A percentile compares a stretch with the other conserved stretches of the same genome.
These are phyloP conservation scores for Bombus polaris DNA, from an alignment of 1,140 invertebrate species.

Conservation along the genomic window DNA sequence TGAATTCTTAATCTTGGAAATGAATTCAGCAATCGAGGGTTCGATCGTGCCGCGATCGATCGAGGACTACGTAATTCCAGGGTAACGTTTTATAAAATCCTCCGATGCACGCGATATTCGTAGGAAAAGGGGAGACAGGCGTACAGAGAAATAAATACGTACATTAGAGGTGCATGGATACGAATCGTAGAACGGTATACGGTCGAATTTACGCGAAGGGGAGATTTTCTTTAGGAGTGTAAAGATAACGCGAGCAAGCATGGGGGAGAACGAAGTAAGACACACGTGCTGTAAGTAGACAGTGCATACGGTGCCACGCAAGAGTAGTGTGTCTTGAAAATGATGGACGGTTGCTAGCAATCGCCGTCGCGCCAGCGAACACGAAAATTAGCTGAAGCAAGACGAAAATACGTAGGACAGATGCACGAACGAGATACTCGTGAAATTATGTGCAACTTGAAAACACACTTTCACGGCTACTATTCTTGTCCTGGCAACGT, in stretches of 20 bases:
- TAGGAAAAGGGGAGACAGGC: background rate
- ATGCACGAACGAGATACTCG: background rate
- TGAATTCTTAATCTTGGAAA: no score
- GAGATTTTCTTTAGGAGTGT: background rate
- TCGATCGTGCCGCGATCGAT: slow-evolving; percentile 42
- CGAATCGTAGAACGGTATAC: background rate
- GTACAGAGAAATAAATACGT: slow-evolving; percentile 12
- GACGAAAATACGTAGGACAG: background rate
- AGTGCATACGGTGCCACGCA: slow-evolving; percentile 26
- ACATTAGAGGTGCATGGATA: background rate
- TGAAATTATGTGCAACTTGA: background rate
- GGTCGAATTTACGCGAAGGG: background rate
- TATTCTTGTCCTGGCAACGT: slow-evolving; percentile 38
- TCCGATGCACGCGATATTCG: background rate
- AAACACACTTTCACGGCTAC: background rate
- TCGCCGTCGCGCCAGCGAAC: background rate
- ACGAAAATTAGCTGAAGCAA: background rate
- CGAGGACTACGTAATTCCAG: slow-evolving; percentile 49
- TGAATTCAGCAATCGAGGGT: no score
- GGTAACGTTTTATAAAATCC: slow-evolving; percentile 60
- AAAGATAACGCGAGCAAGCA: slow-evolving; percentile 37
- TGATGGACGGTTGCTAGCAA: background rate
- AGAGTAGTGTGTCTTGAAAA: background rate
- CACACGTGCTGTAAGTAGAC: slow-evolving; percentile 24
- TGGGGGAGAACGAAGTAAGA: background rate